phyloP scores from a whole-genome alignment of 2,888 invertebrate species.

The Epinotia bilunana region DNA sequence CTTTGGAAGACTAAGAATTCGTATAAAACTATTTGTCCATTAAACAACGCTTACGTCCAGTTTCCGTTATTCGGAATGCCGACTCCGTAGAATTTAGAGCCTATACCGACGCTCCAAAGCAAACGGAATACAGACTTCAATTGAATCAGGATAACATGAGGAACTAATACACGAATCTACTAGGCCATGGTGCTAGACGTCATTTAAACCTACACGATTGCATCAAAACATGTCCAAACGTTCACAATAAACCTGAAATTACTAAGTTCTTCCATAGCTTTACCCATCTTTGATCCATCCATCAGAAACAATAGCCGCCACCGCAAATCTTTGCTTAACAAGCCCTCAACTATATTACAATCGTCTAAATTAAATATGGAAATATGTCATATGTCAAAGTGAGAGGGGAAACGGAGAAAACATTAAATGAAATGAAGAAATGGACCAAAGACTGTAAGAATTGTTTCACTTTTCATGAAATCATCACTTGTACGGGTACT shows the following conservation, averaged over 20 bases:
- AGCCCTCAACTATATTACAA: background rate
- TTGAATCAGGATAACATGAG: background rate
- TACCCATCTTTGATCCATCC: background rate
- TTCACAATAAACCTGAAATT: background rate
- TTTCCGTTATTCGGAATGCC: background rate
- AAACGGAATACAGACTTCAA: background rate
- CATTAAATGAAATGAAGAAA: background rate
- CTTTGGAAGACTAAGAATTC: too few relatives aligned
- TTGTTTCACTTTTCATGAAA: background rate
- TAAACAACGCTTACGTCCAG: too few relatives aligned
- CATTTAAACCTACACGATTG: slow-evolving; percentile 6
- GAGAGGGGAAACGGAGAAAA: background rate
- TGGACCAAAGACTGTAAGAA: background rate
- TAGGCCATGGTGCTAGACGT: background rate
- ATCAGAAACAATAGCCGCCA: background rate
- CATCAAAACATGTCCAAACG: background rate
- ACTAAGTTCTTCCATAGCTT: background rate
- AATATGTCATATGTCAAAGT: slow-evolving; percentile 11
- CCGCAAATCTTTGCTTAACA: background rate
- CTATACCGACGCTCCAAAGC: background rate
- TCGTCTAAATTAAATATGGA: slow-evolving; percentile 6
- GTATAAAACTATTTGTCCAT: too few relatives aligned
- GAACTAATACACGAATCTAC: background rate
- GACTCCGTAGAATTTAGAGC: background rate
- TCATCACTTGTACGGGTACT: too few relatives aligned